A percentile compares a stretch with the other conserved stretches of the same genome.
Conservation (phyloP, 2,888 invertebrate species). For the Tortrix viridana region DNA sequence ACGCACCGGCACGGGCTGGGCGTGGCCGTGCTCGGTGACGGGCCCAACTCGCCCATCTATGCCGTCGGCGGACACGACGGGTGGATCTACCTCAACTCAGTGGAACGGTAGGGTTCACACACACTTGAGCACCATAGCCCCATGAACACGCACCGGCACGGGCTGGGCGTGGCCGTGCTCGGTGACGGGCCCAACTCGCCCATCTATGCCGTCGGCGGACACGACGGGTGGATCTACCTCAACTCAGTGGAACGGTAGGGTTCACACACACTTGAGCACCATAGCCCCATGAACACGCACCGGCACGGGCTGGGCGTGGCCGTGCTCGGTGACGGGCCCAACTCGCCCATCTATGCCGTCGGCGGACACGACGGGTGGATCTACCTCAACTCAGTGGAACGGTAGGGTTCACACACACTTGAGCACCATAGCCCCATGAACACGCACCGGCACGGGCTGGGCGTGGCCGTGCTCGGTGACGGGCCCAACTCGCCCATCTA, state of each 20-base stretch:
- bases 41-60: conserved; percentile 91
- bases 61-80: conserved; percentile 98
- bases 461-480: no score
- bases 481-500: no score
- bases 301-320: no score
- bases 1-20: conserved; percentile 93
- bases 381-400: no score
- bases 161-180: conserved; percentile 90
- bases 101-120: conserved; percentile 84
- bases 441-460: no score
- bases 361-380: no score
- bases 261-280: no score
- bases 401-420: no score
- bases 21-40: conserved; percentile 90
- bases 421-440: no score
- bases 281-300: no score
- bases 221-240: conserved; percentile 97
- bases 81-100: conserved; percentile 97
- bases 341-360: no score
- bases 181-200: conserved; percentile 89
- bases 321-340: no score
- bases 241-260: conserved; percentile 84
- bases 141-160: conserved; percentile 95
- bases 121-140: conserved; percentile 83
- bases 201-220: conserved; percentile 97